A percentile compares a stretch with the other conserved stretches of the same genome.
phyloP scores from a whole-genome alignment of 2,888 invertebrate genomes.

The Eudemis profundana region DNA sequence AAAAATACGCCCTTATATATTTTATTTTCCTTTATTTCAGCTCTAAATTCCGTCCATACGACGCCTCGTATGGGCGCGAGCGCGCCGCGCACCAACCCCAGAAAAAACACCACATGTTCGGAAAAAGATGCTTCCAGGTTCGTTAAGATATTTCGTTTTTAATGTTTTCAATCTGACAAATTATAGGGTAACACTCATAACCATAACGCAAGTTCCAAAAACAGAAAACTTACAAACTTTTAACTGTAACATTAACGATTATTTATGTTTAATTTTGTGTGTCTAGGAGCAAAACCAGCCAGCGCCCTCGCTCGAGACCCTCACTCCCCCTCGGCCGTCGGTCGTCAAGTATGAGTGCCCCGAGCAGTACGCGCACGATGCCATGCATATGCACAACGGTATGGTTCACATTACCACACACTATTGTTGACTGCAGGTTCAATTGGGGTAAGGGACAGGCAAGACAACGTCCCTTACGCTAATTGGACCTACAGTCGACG shows the following conservation, averaged over 20 bases:
- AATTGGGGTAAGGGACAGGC: no score
- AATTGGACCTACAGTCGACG: no score
- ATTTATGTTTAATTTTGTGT: neutral
- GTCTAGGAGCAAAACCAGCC: slow-evolving; percentile 62
- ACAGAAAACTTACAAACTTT: no score
- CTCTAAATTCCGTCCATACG: slow-evolving; percentile 90
- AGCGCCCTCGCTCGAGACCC: slow-evolving; percentile 60
- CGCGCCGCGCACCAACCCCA: slow-evolving; percentile 84
- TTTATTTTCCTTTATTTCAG: slow-evolving; percentile 54
- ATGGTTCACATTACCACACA: no score
- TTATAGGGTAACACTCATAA: no score
- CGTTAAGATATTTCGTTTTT: slow-evolving; percentile 50
- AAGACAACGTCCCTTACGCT: no score
- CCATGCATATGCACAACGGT: slow-evolving; percentile 78
- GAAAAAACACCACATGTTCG: slow-evolving; percentile 97
- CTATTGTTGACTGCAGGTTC: no score
- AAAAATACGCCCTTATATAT: no score
- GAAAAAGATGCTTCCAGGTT: slow-evolving; percentile 93
- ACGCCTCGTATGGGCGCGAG: slow-evolving; percentile 74
- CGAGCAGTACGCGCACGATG: slow-evolving; percentile 75
- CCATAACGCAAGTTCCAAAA: no score
- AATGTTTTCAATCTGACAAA: neutral
- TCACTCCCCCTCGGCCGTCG: slow-evolving; percentile 56
- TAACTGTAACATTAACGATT: no score
- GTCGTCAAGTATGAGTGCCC: slow-evolving; percentile 80